These are phyloP conservation scores for Drosophila multiciliata DNA, from an alignment of 2,888 invertebrate species.

Conservation along the genomic window DNA sequence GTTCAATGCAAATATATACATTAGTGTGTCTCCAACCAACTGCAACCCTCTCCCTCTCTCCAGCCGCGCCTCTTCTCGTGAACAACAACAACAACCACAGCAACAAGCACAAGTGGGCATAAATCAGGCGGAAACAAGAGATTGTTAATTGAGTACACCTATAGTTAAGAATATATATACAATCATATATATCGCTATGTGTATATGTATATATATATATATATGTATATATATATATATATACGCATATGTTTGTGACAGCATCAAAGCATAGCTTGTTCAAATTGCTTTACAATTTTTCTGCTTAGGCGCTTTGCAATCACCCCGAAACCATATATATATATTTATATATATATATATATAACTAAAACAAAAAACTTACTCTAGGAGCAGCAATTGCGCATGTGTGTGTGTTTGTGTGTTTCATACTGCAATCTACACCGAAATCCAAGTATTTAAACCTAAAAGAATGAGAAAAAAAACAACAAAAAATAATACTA, in stretches of 20 bases:
- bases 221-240: conserved; percentile 1
- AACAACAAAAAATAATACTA: conserved; percentile 11
- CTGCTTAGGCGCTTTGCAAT: conserved; percentile 56
- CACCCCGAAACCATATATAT: conserved; percentile 18
- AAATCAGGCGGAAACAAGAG: conserved; percentile 9
- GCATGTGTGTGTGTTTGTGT: conserved; percentile 1
- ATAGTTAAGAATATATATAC: conserved; percentile 18
- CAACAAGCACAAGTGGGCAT: conserved; percentile 52
- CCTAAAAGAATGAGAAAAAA: background rate
- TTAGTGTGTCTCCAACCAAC: conserved; percentile 12
- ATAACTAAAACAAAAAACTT: conserved; percentile 7
- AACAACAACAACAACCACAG: background rate
- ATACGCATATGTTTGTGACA: conserved; percentile 16
- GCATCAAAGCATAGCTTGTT: conserved; percentile 60
- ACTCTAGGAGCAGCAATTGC: conserved; percentile 34
- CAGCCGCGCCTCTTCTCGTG: background rate
- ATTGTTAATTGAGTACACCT: conserved; percentile 28
- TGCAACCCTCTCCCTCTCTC: conserved; percentile 7
- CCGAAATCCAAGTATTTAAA: conserved; percentile 4
- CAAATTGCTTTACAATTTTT: conserved; percentile 54
- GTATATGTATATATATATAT: conserved; percentile 5
- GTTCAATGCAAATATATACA: conserved; percentile 11
- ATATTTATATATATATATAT: conserved; percentile 3
- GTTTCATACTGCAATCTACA: conserved; percentile 1
- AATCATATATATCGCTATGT: background rate